Percentiles rank a stretch among this genome's conserved stretches.
Conservation (phyloP, 2,797 vertebrate genomes). For the Schizopygopsis malacanthus region DNA sequence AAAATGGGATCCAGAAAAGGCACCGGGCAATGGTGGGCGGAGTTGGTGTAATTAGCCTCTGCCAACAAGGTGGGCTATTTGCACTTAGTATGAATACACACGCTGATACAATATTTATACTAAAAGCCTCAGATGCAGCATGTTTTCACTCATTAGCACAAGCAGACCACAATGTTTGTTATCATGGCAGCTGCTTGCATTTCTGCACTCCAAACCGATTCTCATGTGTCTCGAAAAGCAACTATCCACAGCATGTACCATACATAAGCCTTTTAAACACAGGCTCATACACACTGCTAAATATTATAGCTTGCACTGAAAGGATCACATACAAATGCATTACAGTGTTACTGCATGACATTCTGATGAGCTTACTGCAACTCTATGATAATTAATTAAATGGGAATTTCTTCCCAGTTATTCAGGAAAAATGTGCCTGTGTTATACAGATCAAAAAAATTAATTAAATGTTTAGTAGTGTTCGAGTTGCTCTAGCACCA, state of each 20-base stretch:
- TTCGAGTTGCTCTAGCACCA: not conserved
- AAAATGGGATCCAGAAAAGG: not conserved
- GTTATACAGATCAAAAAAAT: not conserved
- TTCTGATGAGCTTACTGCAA: not conserved
- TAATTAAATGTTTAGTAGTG: not conserved
- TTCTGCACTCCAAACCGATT: not conserved
- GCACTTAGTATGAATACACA: not conserved
- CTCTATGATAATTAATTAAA: not conserved
- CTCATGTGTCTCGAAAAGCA: not conserved
- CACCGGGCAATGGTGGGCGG: not conserved
- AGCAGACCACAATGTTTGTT: not conserved
- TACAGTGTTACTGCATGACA: no score
- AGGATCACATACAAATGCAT: no score
- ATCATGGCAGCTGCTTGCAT: not conserved
- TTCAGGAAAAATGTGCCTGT: not conserved
- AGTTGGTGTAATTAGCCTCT: not conserved
- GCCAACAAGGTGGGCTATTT: not conserved
- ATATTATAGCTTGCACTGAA: not conserved
- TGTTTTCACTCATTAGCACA: not conserved
- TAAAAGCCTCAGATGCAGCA: not conserved
- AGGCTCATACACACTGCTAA: not conserved
- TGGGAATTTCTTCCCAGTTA: not conserved
- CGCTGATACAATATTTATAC: not conserved
- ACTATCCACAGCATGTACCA: not conserved
- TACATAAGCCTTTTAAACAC: not conserved